Evolutionary conservation across 2,888 invertebrate genomes (phyloP).

Genomic region (Cryptus armator): DNA sequence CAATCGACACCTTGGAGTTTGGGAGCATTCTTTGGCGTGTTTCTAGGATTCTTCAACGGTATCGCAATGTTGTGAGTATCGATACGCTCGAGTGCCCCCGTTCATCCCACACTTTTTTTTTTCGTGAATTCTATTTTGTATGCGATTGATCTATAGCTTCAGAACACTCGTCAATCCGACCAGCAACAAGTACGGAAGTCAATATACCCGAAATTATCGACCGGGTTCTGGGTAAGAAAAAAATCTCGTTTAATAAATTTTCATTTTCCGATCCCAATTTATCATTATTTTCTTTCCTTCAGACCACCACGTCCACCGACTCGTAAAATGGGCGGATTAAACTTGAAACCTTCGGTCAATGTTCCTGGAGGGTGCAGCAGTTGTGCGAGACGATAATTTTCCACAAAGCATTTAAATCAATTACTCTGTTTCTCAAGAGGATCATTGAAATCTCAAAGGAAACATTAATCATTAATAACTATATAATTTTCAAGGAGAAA

Average conservation of each 20-base stretch:
- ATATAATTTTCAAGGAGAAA: background rate
- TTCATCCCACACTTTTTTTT: background rate
- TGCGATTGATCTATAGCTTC: slow-evolving; percentile 72
- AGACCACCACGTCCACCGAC: slow-evolving; percentile 76
- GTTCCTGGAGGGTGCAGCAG: slow-evolving; percentile 80
- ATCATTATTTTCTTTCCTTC: slow-evolving; percentile 29
- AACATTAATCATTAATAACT: background rate
- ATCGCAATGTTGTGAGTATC: slow-evolving; percentile 76
- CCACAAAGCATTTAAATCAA: background rate
- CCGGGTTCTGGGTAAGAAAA: slow-evolving; percentile 71
- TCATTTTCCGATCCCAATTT: slow-evolving; percentile 2
- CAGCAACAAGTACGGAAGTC: slow-evolving; percentile 65
- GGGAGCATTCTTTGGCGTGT: slow-evolving; percentile 70
- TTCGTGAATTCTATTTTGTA: slow-evolving; percentile 4
- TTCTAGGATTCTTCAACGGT: slow-evolving; percentile 73
- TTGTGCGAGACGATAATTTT: slow-evolving; percentile 69
- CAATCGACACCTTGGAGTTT: slow-evolving; percentile 71
- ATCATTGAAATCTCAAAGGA: background rate
- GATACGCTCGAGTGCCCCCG: background rate
- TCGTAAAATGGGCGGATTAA: slow-evolving; percentile 76
- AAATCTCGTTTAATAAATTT: background rate
- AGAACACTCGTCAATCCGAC: slow-evolving; percentile 73
- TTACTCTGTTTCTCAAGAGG: background rate
- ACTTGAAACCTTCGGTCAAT: slow-evolving; percentile 69
- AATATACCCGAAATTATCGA: slow-evolving; percentile 73